Base-by-base conservation (phyloP, 1,140 invertebrate species). In the Orchestia grillus region DNA sequence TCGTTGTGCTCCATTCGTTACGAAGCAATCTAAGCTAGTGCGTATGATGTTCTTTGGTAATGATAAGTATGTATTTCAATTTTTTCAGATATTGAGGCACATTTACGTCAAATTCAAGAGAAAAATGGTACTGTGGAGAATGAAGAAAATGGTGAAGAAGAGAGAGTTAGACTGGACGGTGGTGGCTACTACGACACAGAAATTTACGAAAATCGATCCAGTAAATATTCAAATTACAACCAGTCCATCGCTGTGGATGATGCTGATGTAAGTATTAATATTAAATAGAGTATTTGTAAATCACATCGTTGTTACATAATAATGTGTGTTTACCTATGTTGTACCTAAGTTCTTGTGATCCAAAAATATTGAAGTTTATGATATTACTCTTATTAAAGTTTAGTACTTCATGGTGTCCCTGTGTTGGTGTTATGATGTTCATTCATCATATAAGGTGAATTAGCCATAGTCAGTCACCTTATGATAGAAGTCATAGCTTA, bases 231-330 rank as follows among this genome's bases (percentile, higher is more conserved):
- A 97, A 99, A 99, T 62, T 99, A 99, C 98, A 99, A 99, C 87
- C 99, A 99, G 96, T 99, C 99, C 0, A 99, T 99, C 97, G 99
- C 99, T 96, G 98, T 99, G 0, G 99, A 99, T 97, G 99, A 99
- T 97, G 98, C 96, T 15, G 62, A 77, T 77, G 62, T 77, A 36
- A 77, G 62, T 77, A 77, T 36, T 77, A 36, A 36, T 77, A 36
- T 19, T 23, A 77, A 8, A 53, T 53, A 53, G 19, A 53, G 19
- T 53, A 53, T 53, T 19, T 53, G 19, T 42, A 6, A 96, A 40
- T n/a, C n/a, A n/a, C n/a, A n/a, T n/a, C n/a, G n/a, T n/a, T n/a
- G n/a, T n/a, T n/a, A n/a, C n/a, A n/a, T n/a, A n/a, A n/a, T n/a
- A n/a, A n/a, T n/a, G n/a, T n/a, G n/a, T n/a, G n/a, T n/a, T n/a